Evolutionary conservation across 2,888 invertebrate genomes (phyloP).

Genomic region (Acanthococcus lagerstroemiae): DNA sequence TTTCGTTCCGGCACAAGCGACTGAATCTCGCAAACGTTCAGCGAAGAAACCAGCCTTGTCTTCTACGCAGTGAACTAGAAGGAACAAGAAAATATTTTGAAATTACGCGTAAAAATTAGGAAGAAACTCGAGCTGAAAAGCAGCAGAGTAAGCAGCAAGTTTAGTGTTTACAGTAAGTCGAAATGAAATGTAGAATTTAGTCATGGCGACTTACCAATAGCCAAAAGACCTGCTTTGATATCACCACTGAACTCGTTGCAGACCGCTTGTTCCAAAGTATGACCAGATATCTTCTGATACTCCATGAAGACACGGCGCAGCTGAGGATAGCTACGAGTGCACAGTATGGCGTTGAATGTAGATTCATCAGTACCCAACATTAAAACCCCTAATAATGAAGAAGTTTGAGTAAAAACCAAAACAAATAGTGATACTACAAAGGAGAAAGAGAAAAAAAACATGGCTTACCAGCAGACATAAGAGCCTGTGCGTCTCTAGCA

Average conservation of each 20-base stretch:
- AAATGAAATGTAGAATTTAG: background rate
- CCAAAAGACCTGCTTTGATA: constrained; percentile 63
- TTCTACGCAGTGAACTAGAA: constrained; percentile 61
- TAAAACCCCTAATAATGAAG: constrained; percentile 49
- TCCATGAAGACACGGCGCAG: constrained; percentile 53
- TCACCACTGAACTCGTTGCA: constrained; percentile 79
- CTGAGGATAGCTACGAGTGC: constrained; percentile 64
- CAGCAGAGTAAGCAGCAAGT: no score
- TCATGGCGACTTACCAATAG: constrained; percentile 49
- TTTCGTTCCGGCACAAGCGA: constrained; percentile 84
- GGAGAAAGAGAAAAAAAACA: no score
- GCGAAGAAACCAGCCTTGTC: constrained; percentile 78
- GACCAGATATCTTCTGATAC: constrained; percentile 66
- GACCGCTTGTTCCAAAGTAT: constrained; percentile 67
- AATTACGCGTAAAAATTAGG: background rate
- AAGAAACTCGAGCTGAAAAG: background rate
- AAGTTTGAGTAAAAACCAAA: no score
- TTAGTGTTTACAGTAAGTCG: no score
- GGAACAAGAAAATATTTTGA: background rate
- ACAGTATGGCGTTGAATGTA: constrained; percentile 71
- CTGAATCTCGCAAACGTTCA: constrained; percentile 70
- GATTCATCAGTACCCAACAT: constrained; percentile 75
- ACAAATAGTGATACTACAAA: no score
- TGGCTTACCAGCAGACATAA: constrained; percentile 64
- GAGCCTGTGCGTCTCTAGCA: constrained; percentile 67